Evolutionary conservation across 92 coral and sea anemone species (phyloP), one percentile per base, ranked within the genome.

Genomic region (Porites evermanni): DNA sequence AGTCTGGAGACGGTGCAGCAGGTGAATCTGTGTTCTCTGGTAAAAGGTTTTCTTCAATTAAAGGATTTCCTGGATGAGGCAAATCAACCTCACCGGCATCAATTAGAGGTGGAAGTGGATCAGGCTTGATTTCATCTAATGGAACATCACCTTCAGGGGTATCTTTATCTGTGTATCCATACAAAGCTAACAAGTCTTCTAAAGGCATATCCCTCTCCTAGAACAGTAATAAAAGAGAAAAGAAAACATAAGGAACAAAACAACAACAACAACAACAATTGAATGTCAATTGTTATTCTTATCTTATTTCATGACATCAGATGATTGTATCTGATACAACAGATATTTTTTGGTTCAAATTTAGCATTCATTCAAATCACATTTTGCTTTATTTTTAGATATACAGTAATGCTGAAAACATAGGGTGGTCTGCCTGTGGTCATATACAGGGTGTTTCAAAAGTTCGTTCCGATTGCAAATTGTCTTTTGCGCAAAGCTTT

Each of bases 191-290:
- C 56, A 97, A 90, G 23, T 93, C 97, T 73, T 91, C 99, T 23
- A 97, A 73, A 4, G 99, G 99, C 93, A 97, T 96, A 52, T 97
- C 99, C 17, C 93, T 94, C 81, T 97, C 98, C 99, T 97, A 70
- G 54, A n/a, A 7, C 17, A 8, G 38, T 5, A 2, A 66, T 6
- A 53, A 75, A 47, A n/a, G 10, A 68, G 70, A 18, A 70, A 7
- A 67, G 44, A 47, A 4, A 78, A 9, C 54, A 13, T 18, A 4
- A 11, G 14, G 16, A 75, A 12, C 47, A 72, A 38, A 19, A 72
- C 12, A 47, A 72, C 9, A n/a, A 29, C 12, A 72, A 50, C 10
- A 26, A 72, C 32, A 38, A 38, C 47, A 38, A 38, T 38, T 38
- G 47, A 38, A 38, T 0, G 47, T 38, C 47, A 38, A 38, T 4